Conservation (phyloP, 2,113 vertebrate genomes). For the rabbit (Oryctolagus cuniculus) region DNA sequence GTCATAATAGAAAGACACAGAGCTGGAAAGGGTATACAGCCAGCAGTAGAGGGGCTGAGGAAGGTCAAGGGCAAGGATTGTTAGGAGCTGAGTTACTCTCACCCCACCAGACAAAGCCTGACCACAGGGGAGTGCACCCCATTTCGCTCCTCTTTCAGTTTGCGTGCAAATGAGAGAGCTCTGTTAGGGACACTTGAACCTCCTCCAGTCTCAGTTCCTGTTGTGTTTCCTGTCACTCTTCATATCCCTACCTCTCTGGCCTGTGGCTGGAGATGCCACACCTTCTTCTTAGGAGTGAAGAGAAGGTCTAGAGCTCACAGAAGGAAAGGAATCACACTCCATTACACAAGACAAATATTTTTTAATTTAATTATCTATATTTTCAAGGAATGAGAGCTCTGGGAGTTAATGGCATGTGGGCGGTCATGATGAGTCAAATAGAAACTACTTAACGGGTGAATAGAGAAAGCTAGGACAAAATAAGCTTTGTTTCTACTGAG, state of each 20-base stretch:
- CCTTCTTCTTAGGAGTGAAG: background rate
- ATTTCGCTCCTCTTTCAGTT: background rate
- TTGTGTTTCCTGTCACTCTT: too few relatives aligned
- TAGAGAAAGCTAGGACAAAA: background rate
- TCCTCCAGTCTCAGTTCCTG: accelerated
- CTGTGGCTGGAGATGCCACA: background rate
- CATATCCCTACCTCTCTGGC: background rate
- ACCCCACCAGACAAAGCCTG: background rate
- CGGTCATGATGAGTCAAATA: accelerated
- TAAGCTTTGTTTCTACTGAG: background rate
- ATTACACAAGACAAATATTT: background rate
- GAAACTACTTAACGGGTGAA: background rate
- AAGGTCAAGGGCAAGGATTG: accelerated
- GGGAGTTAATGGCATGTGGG: background rate
- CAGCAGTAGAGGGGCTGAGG: background rate
- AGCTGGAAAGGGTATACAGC: background rate
- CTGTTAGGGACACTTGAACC: accelerated
- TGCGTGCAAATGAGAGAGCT: accelerated
- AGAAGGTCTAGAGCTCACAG: background rate
- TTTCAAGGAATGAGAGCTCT: background rate
- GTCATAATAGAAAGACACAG: background rate
- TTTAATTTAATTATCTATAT: background rate
- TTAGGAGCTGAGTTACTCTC: background rate
- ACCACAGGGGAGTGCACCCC: background rate
- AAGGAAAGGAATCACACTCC: background rate